phyloP scores from a whole-genome alignment of 1,140 invertebrate genomes.

The Nylanderia fulva region DNA sequence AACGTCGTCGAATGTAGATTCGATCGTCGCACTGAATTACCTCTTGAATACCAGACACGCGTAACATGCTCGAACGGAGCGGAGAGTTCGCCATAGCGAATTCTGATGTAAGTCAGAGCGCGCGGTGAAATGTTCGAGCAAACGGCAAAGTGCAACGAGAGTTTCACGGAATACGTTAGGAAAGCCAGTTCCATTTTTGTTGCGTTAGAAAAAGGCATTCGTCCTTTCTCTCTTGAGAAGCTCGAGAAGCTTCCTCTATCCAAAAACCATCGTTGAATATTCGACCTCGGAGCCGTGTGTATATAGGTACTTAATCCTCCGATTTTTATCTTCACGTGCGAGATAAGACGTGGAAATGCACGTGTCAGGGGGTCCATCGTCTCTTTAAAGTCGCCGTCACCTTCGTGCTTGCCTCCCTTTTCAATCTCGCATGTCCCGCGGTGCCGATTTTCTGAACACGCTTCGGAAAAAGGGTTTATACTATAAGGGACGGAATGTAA shows the following conservation, averaged over 20 bases:
- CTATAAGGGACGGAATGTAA: background rate
- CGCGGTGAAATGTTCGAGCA: conserved; percentile 29
- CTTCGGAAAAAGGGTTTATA: conserved; percentile 63
- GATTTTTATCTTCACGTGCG: conserved; percentile 61
- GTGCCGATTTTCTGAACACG: conserved; percentile 18
- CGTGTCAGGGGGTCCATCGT: conserved; percentile 58
- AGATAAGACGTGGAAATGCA: background rate
- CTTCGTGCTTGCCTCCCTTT: background rate
- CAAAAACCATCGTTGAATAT: background rate
- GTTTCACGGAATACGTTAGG: conserved; percentile 13
- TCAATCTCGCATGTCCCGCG: background rate
- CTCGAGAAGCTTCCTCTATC: background rate
- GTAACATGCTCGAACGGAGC: background rate
- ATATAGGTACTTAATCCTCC: conserved; percentile 57
- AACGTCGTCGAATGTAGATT: conserved; percentile 10
- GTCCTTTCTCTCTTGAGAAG: background rate
- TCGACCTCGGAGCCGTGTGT: background rate
- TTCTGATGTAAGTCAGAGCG: conserved; percentile 36
- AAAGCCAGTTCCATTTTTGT: conserved; percentile 29
- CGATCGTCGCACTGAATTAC: conserved; percentile 13
- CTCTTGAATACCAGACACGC: conserved; percentile 36
- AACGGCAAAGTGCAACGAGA: conserved; percentile 15
- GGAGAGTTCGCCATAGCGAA: conserved; percentile 2
- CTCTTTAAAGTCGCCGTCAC: conserved; percentile 53
- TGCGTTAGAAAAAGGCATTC: conserved; percentile 2